phyloP scores from a whole-genome alignment of 2,113 vertebrate species.

The Pyrgilauda ruficollis region DNA sequence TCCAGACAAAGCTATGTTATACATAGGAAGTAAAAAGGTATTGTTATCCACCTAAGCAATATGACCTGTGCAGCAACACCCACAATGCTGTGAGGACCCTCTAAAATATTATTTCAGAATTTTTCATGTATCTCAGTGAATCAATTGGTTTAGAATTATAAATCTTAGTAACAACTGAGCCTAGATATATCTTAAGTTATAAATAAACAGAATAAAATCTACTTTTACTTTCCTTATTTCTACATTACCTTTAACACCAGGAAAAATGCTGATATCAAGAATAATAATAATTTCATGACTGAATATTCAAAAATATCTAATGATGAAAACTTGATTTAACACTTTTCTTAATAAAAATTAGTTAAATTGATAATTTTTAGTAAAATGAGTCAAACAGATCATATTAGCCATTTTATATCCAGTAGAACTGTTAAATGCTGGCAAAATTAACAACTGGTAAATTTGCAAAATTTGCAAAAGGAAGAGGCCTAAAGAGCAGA shows the following conservation, averaged over 20 bases:
- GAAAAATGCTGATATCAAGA: not conserved
- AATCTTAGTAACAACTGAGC: constrained; percentile 15
- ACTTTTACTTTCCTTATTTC: not conserved
- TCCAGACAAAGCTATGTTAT: constrained; percentile 28
- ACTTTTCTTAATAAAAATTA: not conserved
- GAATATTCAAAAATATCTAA: constrained; percentile 21
- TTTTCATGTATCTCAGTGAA: not conserved
- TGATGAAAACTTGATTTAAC: not conserved
- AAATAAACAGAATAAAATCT: constrained; percentile 8
- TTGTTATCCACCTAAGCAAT: not conserved
- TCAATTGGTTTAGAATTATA: not conserved
- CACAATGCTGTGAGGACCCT: not conserved
- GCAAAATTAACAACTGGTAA: not conserved
- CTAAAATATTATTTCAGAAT: not conserved
- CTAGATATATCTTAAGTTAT: constrained; percentile 4
- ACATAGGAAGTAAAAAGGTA: not conserved
- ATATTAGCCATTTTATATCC: not conserved
- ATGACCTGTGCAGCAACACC: constrained; percentile 35
- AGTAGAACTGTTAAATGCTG: not conserved
- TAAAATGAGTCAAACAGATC: not conserved
- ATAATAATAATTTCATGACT: constrained; percentile 3
- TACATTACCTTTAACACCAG: constrained; percentile 9
- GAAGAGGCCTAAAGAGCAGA: not conserved
- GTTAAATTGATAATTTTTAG: not conserved
- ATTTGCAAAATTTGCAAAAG: not conserved